Evolutionary conservation across 2,113 vertebrate genomes (phyloP).

Genomic region (Saccopteryx leptura): DNA sequence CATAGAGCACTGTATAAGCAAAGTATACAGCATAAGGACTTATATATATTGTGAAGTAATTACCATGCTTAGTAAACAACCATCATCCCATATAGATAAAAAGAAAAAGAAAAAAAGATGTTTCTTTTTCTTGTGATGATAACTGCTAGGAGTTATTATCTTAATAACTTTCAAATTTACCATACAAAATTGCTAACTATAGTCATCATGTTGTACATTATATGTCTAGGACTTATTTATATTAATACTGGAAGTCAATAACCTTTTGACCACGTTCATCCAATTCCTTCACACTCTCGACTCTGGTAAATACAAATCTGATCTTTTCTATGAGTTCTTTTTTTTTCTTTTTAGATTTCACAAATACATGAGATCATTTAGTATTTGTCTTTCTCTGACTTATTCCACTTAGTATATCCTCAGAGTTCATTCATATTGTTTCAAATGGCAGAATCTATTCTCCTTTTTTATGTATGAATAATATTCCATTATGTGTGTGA

Average conservation of each 20-base stretch:
- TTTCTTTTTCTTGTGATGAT: background rate
- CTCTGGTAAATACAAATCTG: background rate
- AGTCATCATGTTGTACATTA: background rate
- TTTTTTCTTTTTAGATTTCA: background rate
- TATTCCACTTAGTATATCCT: background rate
- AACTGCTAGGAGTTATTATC: background rate
- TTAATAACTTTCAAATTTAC: background rate
- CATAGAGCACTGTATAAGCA: background rate
- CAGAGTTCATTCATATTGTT: background rate
- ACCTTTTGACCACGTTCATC: background rate
- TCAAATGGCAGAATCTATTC: background rate
- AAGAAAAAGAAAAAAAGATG: background rate
- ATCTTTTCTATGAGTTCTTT: background rate
- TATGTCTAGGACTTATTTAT: background rate
- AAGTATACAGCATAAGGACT: background rate
- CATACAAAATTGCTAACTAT: background rate
- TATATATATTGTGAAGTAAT: background rate
- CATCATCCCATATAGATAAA: background rate
- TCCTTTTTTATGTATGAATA: background rate
- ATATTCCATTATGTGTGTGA: background rate
- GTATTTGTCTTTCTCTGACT: background rate
- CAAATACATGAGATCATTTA: background rate
- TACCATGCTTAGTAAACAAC: background rate
- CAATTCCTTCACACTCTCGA: background rate
- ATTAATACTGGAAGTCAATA: background rate